Evolutionary conservation across 2,113 vertebrate species (phyloP).

Genomic region (Benitochromis conjunctus): DNA sequence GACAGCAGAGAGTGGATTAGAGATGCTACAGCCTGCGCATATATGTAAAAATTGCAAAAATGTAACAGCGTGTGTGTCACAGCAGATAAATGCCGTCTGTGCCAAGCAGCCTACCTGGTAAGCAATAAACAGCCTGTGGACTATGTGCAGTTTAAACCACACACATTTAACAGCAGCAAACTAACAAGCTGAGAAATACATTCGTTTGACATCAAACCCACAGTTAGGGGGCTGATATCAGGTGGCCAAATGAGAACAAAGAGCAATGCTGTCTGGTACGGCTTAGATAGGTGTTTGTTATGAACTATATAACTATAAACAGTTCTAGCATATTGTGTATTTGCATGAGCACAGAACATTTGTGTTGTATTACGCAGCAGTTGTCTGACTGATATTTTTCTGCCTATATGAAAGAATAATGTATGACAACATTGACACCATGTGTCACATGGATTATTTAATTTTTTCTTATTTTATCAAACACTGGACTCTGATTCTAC

Average conservation of each 20-base stretch:
- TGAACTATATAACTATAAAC: neutral
- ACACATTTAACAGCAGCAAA: neutral
- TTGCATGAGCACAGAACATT: neutral
- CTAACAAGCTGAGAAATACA: neutral
- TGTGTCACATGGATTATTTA: neutral
- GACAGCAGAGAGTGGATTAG: conserved; percentile 30
- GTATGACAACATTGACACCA: neutral
- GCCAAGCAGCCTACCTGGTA: conserved; percentile 4
- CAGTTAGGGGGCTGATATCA: neutral
- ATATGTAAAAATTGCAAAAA: conserved; percentile 13
- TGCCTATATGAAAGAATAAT: neutral
- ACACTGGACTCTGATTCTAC: neutral
- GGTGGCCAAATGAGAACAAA: neutral
- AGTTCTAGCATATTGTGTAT: neutral
- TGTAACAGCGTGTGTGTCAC: conserved; percentile 21
- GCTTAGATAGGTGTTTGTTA: neutral
- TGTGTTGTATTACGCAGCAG: neutral
- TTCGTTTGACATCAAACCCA: neutral
- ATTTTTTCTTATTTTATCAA: neutral
- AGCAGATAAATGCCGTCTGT: neutral
- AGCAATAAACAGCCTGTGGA: conserved; percentile 9
- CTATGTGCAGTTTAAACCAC: neutral
- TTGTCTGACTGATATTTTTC: neutral
- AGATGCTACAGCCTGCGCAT: neutral
- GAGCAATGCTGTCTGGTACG: neutral